Evolutionary conservation across 2,797 vertebrate genomes (phyloP).

Genomic region (Periparus ater): DNA sequence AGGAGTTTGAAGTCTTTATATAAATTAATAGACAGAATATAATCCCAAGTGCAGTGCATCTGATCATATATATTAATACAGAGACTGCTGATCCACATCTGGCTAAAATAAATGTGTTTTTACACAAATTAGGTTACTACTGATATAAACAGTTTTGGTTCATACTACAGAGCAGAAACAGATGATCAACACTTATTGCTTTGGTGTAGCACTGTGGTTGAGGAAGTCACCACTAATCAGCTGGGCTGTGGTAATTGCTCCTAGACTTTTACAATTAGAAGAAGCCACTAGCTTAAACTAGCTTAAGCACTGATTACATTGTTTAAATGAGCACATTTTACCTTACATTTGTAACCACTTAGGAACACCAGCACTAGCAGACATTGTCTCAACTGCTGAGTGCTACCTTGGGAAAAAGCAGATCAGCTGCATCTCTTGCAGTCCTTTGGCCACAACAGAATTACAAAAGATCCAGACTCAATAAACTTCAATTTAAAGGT

Average conservation of each 20-base stretch:
- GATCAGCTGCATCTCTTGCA: not conserved
- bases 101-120: slow-evolving; percentile 17
- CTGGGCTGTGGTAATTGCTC: not conserved
- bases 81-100: not conserved
- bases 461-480: not conserved
- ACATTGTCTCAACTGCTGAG: not conserved
- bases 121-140: not conserved
- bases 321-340: not conserved
- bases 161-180: not conserved
- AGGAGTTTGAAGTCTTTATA: not conserved
- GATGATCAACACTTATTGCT: not conserved
- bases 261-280: not conserved
- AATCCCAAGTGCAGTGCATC: not conserved
- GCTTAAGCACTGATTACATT: not conserved
- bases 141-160: not conserved
- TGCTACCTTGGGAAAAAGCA: not conserved
- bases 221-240: not conserved
- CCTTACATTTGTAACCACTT: not conserved
- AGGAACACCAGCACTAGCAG: not conserved
- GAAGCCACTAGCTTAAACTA: not conserved
- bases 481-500: not conserved
- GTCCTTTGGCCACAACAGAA: not conserved
- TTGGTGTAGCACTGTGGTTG: not conserved
- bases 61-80: not conserved
- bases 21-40: not conserved